phyloP scores from a whole-genome alignment of 2,113 vertebrate genomes.

The Sylvietta virens region DNA sequence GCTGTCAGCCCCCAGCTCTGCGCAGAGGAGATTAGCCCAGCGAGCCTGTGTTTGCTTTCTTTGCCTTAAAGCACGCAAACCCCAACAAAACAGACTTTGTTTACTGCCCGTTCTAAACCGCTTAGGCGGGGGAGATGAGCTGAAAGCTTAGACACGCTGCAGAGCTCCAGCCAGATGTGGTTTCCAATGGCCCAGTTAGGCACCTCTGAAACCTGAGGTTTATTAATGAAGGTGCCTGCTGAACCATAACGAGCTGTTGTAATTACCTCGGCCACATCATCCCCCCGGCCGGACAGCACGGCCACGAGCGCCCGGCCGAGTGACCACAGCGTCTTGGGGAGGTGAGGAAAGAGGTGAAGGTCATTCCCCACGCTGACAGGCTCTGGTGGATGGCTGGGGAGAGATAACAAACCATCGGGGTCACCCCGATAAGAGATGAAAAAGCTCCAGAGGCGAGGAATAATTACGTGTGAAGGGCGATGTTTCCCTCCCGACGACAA shows the following conservation, averaged over 20 bases:
- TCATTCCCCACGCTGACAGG: not conserved
- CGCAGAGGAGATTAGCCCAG: not conserved
- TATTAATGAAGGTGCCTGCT: conserved; percentile 42
- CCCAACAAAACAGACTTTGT: conserved; percentile 49
- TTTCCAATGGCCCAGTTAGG: not conserved
- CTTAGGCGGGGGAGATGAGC: conserved; percentile 10
- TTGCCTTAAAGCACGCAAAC: conserved; percentile 17
- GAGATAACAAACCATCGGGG: conserved; percentile 31
- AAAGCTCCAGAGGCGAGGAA: not conserved
- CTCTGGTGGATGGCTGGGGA: not conserved
- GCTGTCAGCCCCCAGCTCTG: not conserved
- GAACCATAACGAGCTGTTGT: conserved; percentile 33
- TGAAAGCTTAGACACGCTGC: conserved; percentile 2
- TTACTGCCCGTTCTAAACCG: conserved; percentile 31
- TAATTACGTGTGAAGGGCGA: not conserved
- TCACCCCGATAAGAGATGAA: not conserved
- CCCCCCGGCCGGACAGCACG: not conserved
- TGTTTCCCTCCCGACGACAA: not conserved
- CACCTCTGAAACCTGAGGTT: conserved; percentile 49
- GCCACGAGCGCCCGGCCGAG: not conserved
- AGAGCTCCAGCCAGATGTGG: conserved; percentile 37
- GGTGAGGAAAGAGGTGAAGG: not conserved
- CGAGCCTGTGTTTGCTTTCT: not conserved
- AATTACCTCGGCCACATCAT: not conserved
- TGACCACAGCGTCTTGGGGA: not conserved